These are phyloP conservation scores for Biston stratarius DNA, from an alignment of 2,888 invertebrate genomes.

Conservation along the genomic window DNA sequence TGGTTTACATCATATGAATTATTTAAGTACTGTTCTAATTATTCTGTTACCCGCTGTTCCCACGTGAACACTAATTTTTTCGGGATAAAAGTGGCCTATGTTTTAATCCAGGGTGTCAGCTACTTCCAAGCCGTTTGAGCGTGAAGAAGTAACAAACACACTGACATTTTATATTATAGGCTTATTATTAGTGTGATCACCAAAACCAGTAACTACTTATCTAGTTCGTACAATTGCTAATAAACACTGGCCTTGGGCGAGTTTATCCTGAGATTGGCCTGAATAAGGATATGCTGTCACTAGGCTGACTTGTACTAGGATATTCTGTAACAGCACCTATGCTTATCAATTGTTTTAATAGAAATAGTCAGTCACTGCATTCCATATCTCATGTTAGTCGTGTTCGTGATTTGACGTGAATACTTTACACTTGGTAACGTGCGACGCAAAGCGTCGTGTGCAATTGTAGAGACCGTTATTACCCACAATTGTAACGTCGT, in stretches of 20 bases:
- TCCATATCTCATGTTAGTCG: constrained; percentile 4
- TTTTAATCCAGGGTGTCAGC: too few relatives aligned
- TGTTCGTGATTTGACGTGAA: constrained; percentile 4
- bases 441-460: not conserved
- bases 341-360: constrained; percentile 11
- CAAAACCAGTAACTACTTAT: constrained; percentile 2
- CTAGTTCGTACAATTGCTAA: constrained; percentile 10
- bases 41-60: not conserved
- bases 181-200: not conserved
- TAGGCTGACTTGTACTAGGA: constrained; percentile 7
- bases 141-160: too few relatives aligned
- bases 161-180: too few relatives aligned
- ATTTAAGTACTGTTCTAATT: too few relatives aligned
- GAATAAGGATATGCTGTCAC: constrained; percentile 26
- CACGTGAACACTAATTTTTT: too few relatives aligned
- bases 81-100: too few relatives aligned
- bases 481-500: not conserved
- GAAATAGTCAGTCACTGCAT: constrained; percentile 10
- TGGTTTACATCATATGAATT: too few relatives aligned
- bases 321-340: constrained; percentile 4
- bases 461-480: not conserved
- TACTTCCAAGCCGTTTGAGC: too few relatives aligned
- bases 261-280: constrained; percentile 20
- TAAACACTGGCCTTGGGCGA: constrained; percentile 17
- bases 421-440: not conserved